These are phyloP conservation scores for Tupaia tana DNA, from an alignment of 2,113 vertebrate species.

Conservation along the genomic window DNA sequence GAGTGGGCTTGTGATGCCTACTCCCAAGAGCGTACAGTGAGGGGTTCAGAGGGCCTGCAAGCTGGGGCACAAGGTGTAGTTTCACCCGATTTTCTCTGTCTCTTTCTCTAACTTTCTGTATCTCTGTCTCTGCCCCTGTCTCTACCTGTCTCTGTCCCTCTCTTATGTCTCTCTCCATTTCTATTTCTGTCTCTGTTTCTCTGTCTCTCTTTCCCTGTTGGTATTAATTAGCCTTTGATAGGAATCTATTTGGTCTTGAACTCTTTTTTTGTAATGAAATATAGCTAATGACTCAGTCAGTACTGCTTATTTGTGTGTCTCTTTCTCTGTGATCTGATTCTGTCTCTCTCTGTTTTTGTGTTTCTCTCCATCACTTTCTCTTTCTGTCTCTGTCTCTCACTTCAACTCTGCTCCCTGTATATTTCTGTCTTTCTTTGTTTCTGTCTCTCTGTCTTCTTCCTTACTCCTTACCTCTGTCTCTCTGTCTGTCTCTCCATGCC, in stretches of 20 bases:
- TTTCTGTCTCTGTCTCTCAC: too few species aligned
- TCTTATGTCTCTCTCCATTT: not conserved
- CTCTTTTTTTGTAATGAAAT: too few species aligned
- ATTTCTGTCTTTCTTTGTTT: not conserved
- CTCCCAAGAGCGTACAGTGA: too few species aligned
- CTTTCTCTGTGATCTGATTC: not conserved
- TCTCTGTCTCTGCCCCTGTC: not conserved
- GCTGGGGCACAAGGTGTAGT: not conserved
- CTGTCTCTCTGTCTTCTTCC: not conserved
- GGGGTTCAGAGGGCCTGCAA: not conserved
- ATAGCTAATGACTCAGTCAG: too few species aligned
- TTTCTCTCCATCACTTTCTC: not conserved
- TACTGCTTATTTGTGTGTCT: not conserved
- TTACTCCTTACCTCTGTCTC: not conserved
- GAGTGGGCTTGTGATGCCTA: not conserved
- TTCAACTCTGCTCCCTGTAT: not conserved
- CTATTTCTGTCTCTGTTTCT: rapidly evolving
- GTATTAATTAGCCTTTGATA: too few species aligned
- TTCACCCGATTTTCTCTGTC: not conserved
- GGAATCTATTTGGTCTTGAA: too few species aligned
- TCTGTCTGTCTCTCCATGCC: not conserved
- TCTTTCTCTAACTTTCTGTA: too few species aligned
- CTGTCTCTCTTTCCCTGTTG: not conserved
- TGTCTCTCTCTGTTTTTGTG: not conserved
- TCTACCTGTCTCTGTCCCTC: not conserved